Conservation (phyloP, 2,888 invertebrate genomes). For the Chalcis sispes region DNA sequence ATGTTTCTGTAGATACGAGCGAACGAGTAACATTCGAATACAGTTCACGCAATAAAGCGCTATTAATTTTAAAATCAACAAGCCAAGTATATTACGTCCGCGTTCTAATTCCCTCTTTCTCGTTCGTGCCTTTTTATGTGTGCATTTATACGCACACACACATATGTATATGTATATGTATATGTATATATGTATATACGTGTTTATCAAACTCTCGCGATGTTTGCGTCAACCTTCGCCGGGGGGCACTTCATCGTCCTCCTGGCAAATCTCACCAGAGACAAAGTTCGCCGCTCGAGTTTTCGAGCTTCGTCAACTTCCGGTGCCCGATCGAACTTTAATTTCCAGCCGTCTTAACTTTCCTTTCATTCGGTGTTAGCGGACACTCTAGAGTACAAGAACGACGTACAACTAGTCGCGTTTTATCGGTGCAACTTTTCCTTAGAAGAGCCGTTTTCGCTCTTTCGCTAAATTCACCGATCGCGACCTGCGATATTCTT, state of each 20-base stretch:
- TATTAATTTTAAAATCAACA: conserved; percentile 38
- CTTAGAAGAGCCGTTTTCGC: too few relatives aligned
- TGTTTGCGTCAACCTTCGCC: conserved; percentile 2
- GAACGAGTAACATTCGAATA: not conserved
- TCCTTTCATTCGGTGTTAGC: not conserved
- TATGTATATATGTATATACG: not conserved
- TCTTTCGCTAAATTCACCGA: too few relatives aligned
- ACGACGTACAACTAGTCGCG: too few relatives aligned
- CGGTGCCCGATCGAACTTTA: conserved; percentile 49
- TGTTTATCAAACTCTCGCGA: not conserved
- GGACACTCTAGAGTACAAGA: not conserved
- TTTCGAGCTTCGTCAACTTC: conserved; percentile 46
- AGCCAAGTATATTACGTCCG: not conserved
- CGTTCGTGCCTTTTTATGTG: not conserved
- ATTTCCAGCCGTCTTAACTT: conserved; percentile 50
- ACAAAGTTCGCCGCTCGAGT: too few relatives aligned
- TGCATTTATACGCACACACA: too few relatives aligned
- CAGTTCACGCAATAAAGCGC: not conserved
- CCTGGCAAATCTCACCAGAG: conserved; percentile 14
- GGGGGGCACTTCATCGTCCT: conserved; percentile 11
- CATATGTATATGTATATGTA: too few relatives aligned
- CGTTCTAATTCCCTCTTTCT: not conserved
- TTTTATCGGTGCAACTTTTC: not conserved
- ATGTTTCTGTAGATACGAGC: too few relatives aligned
- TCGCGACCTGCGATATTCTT: not conserved